Conservation (phyloP, 2,113 vertebrate species). For the Hypocryptadius cinnamomeus region DNA sequence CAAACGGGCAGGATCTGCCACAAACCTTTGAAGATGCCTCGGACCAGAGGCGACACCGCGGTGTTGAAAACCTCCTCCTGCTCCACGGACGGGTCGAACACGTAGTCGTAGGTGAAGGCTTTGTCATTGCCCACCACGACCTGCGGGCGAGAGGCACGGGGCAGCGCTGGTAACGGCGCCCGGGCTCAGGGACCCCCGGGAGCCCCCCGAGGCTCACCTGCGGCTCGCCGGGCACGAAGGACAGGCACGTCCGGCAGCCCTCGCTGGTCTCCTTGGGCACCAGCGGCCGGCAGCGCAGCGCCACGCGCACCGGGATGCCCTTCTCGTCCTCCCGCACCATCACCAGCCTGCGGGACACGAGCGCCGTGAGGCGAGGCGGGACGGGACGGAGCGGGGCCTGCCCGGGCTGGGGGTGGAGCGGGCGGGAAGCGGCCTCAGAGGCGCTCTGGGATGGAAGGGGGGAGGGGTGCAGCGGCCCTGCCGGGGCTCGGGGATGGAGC, state of each 20-base stretch:
- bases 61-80: slow-evolving; percentile 91
- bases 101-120: slow-evolving; percentile 90
- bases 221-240: slow-evolving; percentile 83
- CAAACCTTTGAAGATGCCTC: slow-evolving; percentile 87
- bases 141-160: slow-evolving; percentile 54
- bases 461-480: background rate
- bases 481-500: background rate
- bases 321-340: slow-evolving; percentile 82
- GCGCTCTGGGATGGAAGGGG: background rate
- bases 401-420: background rate
- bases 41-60: slow-evolving; percentile 79
- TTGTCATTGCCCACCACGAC: slow-evolving; percentile 89
- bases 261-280: slow-evolving; percentile 84
- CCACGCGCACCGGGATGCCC: slow-evolving; percentile 88
- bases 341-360: background rate
- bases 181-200: background rate
- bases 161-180: background rate
- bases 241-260: slow-evolving; percentile 88
- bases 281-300: slow-evolving; percentile 86
- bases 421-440: background rate
- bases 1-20: rapidly evolving
- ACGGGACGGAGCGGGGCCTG: no score
- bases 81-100: slow-evolving; percentile 87
- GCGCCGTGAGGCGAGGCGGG: background rate
- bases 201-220: slow-evolving; percentile 69